Conservation (phyloP, 2,797 vertebrate species). For the Muraenolepis orangiensis region DNA sequence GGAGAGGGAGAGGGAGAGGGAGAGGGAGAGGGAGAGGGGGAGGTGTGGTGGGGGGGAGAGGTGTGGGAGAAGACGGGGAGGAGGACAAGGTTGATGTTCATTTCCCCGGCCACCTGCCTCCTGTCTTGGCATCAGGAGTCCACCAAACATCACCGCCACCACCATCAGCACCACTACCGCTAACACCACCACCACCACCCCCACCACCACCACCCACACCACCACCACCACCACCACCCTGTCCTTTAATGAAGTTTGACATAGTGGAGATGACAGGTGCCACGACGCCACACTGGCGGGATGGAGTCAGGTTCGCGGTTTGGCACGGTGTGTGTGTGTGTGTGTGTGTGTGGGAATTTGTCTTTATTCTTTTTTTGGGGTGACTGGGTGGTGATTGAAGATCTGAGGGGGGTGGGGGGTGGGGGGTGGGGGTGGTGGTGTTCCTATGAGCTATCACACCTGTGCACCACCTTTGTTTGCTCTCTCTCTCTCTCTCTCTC, state of each 20-base stretch:
- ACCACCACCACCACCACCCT: constrained; percentile 33
- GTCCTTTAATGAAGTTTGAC: constrained; percentile 70
- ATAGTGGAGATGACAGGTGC: constrained; percentile 69
- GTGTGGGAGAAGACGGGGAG: constrained; percentile 42
- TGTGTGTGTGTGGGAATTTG: not conserved
- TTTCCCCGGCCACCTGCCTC: constrained; percentile 68
- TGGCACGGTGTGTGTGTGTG: not conserved
- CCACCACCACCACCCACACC: constrained; percentile 28
- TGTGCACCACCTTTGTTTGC: constrained; percentile 59
- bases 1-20: constrained; percentile 11
- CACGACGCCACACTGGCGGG: constrained; percentile 55
- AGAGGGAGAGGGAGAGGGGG: constrained; percentile 37
- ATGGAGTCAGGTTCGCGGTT: not conserved
- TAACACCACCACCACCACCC: not conserved
- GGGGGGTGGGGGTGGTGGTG: constrained; percentile 28
- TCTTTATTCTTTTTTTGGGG: not conserved
- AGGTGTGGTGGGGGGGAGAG: constrained; percentile 38
- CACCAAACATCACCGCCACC: constrained; percentile 6
- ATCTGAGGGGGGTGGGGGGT: not conserved
- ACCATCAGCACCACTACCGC: not conserved
- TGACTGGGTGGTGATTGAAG: not conserved
- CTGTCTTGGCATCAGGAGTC: constrained; percentile 43
- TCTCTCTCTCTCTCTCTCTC: not conserved
- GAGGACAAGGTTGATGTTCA: constrained; percentile 50
- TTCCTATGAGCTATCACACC: constrained; percentile 68